These are phyloP conservation scores for Dinocampus coccinellae DNA, from an alignment of 2,888 invertebrate genomes.

Conservation along the genomic window DNA sequence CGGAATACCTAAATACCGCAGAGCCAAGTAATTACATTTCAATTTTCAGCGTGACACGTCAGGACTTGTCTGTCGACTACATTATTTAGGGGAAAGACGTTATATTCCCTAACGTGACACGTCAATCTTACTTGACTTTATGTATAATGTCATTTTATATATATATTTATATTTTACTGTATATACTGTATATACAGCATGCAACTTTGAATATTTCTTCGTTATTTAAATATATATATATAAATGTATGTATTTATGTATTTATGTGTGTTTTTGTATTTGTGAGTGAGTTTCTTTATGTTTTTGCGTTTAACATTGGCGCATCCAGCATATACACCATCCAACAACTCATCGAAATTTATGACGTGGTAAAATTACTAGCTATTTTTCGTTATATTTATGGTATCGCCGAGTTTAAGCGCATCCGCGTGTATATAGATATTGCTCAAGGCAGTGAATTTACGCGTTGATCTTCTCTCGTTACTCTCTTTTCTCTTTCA, in stretches of 20 bases:
- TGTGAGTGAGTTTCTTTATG: neutral
- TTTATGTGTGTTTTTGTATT: too few species aligned
- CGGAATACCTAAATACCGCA: slow-evolving; percentile 33
- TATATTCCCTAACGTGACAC: neutral
- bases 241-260: too few species aligned
- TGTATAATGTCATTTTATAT: neutral
- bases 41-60: slow-evolving; percentile 29
- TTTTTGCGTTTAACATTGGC: neutral
- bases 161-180: too few species aligned
- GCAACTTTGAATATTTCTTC: neutral
- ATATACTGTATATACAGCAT: neutral
- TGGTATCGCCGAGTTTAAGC: slow-evolving; percentile 34
- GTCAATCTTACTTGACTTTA: neutral
- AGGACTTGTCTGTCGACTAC: slow-evolving; percentile 10
- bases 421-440: slow-evolving; percentile 1
- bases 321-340: slow-evolving; percentile 10
- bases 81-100: slow-evolving; percentile 28
- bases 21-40: slow-evolving; percentile 30
- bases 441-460: slow-evolving; percentile 23
- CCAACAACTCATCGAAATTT: slow-evolving; percentile 43
- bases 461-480: slow-evolving; percentile 19
- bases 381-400: slow-evolving; percentile 47
- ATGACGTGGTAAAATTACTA: slow-evolving; percentile 51
- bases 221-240: neutral
- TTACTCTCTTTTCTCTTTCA: slow-evolving; percentile 5